Evolutionary conservation across 2,888 invertebrate genomes (phyloP).

Genomic region (Pachycephus smyrnensis): DNA sequence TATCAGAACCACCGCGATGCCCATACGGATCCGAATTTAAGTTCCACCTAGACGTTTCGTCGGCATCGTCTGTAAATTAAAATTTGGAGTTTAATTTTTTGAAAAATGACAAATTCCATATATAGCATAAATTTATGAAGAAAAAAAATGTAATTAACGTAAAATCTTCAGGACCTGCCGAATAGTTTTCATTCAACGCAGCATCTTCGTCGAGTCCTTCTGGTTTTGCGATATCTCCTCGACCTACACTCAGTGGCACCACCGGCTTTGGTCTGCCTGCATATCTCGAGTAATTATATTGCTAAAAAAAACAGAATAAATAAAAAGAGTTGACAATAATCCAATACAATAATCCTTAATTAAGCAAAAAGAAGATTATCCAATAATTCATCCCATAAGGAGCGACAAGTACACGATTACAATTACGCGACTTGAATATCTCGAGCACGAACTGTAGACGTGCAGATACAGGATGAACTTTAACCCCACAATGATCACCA

Average conservation of each 20-base stretch:
- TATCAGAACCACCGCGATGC: not conserved
- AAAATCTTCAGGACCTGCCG: not conserved
- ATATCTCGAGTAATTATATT: slow-evolving; percentile 31
- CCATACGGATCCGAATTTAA: not conserved
- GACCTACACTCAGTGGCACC: slow-evolving; percentile 29
- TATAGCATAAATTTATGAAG: not conserved
- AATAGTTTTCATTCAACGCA: not conserved
- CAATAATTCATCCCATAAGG: not conserved
- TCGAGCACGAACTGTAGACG: not conserved
- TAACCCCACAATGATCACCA: not conserved
- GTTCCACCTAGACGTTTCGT: not conserved
- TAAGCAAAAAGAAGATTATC: not conserved
- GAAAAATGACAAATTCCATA: not conserved
- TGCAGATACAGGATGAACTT: not conserved
- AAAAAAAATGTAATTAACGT: not conserved
- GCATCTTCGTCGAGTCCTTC: slow-evolving; percentile 31
- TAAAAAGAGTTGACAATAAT: not conserved
- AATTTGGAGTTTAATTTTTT: not conserved
- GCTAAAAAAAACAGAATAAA: slow-evolving; percentile 23
- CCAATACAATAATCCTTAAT: not conserved
- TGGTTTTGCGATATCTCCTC: slow-evolving; percentile 44
- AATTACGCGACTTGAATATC: not conserved
- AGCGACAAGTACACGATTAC: not conserved
- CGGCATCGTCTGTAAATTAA: not conserved
- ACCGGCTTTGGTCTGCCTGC: slow-evolving; percentile 29